phyloP scores from a whole-genome alignment of 1,140 invertebrate genomes.

The Brachionus sp. region DNA sequence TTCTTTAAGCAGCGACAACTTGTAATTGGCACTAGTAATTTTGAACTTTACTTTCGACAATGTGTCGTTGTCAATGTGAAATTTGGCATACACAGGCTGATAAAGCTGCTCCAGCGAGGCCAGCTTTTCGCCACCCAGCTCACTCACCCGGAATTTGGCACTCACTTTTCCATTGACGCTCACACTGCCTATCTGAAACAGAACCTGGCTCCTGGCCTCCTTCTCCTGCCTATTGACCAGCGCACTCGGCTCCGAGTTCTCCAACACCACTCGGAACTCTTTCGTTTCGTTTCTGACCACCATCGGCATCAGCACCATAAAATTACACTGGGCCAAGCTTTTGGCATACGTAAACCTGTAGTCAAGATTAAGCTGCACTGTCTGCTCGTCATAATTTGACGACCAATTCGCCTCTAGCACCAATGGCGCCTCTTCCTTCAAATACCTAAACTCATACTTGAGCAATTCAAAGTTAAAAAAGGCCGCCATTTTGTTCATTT shows the following conservation, averaged over 20 bases:
- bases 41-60: conserved; percentile 9
- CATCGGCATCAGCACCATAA: conserved; percentile 27
- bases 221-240: neutral
- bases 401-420: conserved; percentile 2
- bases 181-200: neutral
- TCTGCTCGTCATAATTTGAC: neutral
- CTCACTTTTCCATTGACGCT: neutral
- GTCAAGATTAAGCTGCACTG: neutral
- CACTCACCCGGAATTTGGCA: neutral
- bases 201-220: neutral
- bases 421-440: neutral
- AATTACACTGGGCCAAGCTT: neutral
- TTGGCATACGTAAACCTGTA: conserved; percentile 8
- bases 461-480: conserved; percentile 45
- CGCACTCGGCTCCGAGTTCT: neutral
- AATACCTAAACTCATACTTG: conserved; percentile 29
- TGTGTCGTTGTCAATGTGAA: conserved; percentile 44
- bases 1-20: conserved; percentile 35
- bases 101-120: neutral
- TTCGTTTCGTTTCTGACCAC: neutral
- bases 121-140: neutral
- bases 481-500: conserved; percentile 13
- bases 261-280: neutral
- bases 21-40: conserved; percentile 1
- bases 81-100: conserved; percentile 37